Conservation (phyloP, 2,797 vertebrate species). For the Cyclura pinguis region DNA sequence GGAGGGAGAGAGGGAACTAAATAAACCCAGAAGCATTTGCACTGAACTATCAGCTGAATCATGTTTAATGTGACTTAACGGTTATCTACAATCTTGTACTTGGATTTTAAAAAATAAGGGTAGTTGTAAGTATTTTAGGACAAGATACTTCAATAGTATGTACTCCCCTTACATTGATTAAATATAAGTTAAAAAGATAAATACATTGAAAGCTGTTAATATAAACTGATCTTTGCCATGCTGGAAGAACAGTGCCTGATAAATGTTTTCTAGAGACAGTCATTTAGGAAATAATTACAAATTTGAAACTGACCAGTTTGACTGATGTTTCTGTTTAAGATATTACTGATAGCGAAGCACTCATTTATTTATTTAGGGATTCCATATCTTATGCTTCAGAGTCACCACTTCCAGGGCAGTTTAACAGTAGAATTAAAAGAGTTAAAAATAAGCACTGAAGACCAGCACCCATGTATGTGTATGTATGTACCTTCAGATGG, state of each 20-base stretch:
- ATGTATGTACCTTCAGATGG: too few relatives aligned
- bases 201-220: background rate
- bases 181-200: background rate
- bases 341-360: too few relatives aligned
- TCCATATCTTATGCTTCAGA: too few relatives aligned
- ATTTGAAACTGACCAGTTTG: background rate
- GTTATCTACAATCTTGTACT: background rate
- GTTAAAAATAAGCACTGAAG: background rate
- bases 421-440: background rate
- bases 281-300: background rate
- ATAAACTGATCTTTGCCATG: background rate
- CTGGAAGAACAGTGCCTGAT: background rate
- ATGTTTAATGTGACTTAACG: background rate
- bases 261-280: background rate
- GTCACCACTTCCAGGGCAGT: background rate
- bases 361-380: too few relatives aligned
- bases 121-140: background rate
- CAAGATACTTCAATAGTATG: background rate
- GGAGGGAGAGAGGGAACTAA: too few relatives aligned
- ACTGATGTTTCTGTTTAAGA: background rate
- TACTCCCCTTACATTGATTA: background rate
- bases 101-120: background rate
- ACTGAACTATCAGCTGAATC: background rate
- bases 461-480: too few relatives aligned
- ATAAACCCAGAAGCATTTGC: background rate